A percentile compares a stretch with the other conserved stretches of the same genome.
Conservation (phyloP, 2,888 invertebrate species). For the Epistrophella euchroma region DNA sequence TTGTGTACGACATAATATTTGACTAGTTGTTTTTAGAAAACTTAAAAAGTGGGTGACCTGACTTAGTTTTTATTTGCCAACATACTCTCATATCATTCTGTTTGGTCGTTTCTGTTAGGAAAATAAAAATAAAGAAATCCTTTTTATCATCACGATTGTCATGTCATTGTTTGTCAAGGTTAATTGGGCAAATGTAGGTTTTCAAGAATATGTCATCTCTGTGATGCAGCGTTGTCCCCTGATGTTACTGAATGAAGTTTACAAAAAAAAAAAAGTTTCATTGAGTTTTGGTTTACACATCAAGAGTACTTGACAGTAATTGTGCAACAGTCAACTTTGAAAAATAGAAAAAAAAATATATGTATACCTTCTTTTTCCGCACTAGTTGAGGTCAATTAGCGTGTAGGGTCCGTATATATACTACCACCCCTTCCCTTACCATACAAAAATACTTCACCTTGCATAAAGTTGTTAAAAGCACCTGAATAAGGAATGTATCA, state of each 20-base stretch:
- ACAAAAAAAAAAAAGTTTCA: neutral
- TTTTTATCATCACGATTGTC: constrained; percentile 31
- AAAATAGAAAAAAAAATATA: neutral
- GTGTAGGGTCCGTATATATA: neutral
- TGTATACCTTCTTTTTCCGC: constrained; percentile 16
- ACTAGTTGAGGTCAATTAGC: constrained; percentile 41
- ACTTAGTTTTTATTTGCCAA: neutral
- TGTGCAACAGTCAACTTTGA: constrained; percentile 21
- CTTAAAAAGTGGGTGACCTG: constrained; percentile 65
- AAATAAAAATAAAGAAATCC: neutral
- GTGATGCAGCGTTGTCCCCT: neutral
- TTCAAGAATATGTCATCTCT: constrained; percentile 13
- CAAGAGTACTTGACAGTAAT: constrained; percentile 6
- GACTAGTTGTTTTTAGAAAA: neutral
- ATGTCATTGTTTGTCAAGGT: constrained; percentile 65
- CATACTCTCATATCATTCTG: neutral
- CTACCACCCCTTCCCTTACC: neutral
- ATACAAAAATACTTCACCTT: constrained; percentile 1
- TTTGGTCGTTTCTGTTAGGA: neutral
- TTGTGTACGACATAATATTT: constrained; percentile 7
- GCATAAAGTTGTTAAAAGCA: neutral
- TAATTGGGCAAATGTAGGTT: constrained; percentile 65
- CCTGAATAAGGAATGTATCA: neutral
- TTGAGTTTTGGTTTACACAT: constrained; percentile 17
- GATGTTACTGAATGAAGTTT: neutral